A percentile compares a stretch with the other conserved stretches of the same genome.
phyloP scores from a whole-genome alignment of 2,113 vertebrate species.

The Pedetes capensis region DNA sequence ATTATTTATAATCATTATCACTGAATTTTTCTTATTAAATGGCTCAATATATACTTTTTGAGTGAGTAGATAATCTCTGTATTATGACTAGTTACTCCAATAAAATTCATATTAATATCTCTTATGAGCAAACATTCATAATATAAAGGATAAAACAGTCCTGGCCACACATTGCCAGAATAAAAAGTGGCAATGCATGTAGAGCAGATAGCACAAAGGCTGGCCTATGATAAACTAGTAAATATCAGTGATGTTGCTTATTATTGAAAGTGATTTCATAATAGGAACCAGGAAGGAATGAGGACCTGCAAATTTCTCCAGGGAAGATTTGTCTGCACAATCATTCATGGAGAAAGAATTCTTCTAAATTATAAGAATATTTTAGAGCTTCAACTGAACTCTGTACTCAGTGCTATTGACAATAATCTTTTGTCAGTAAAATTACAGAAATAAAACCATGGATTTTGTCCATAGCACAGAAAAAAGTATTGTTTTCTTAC shows the following conservation, averaged over 20 bases:
- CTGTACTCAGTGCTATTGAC: not conserved
- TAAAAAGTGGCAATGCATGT: not conserved
- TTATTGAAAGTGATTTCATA: not conserved
- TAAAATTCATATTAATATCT: not conserved
- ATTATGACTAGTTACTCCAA: not conserved
- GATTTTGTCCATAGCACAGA: too few species aligned
- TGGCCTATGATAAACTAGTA: not conserved
- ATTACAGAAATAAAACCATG: not conserved
- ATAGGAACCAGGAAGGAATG: not conserved
- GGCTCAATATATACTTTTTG: not conserved
- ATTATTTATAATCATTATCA: not conserved
- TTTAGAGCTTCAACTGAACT: not conserved
- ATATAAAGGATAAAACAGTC: not conserved
- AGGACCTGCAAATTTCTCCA: not conserved
- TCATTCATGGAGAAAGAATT: not conserved
- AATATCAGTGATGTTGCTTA: not conserved
- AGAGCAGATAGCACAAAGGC: too few species aligned
- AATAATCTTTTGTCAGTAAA: not conserved
- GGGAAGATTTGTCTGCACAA: not conserved
- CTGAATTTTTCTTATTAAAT: not conserved
- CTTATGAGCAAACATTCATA: not conserved
- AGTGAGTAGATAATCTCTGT: not conserved
- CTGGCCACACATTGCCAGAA: not conserved
- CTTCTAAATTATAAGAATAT: not conserved
- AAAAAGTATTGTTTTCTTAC: not conserved